Conservation (phyloP, 2,888 invertebrate species). For the Auanema sp. region DNA sequence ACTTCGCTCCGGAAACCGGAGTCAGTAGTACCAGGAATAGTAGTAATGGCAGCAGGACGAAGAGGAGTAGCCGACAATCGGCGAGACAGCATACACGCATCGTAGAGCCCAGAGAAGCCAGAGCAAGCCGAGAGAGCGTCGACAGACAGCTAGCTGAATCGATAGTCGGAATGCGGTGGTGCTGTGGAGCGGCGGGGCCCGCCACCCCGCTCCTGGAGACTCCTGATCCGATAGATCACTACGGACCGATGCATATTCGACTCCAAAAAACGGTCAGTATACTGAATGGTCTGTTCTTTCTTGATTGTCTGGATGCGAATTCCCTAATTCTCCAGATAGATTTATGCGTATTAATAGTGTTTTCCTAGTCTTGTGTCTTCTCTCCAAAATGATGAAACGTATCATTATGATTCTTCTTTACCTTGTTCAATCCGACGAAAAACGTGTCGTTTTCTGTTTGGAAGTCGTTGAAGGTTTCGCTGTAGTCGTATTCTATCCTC, state of each 20-base stretch:
- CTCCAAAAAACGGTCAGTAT: slow-evolving; percentile 42
- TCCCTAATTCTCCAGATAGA: too few species aligned
- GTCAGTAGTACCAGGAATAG: too few species aligned
- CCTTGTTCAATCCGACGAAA: background rate
- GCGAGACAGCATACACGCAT: too few species aligned
- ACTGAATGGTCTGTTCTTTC: too few species aligned
- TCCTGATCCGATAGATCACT: slow-evolving; percentile 27
- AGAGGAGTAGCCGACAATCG: too few species aligned
- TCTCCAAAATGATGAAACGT: slow-evolving; percentile 4
- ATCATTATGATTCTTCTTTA: background rate
- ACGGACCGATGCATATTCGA: slow-evolving; percentile 50
- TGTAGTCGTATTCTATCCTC: background rate
- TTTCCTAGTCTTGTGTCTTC: background rate
- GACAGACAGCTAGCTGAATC: too few species aligned
- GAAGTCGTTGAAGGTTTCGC: background rate
- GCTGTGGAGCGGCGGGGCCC: slow-evolving; percentile 21
- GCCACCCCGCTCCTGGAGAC: slow-evolving; percentile 21
- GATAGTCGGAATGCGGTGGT: slow-evolving; percentile 19
- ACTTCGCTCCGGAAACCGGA: too few species aligned
- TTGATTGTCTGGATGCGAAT: too few species aligned
- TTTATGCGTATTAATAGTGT: too few species aligned
- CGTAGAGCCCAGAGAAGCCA: too few species aligned
- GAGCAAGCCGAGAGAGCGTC: too few species aligned
- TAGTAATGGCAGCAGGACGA: too few species aligned
- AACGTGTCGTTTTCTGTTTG: slow-evolving; percentile 3